A percentile compares a stretch with the other conserved stretches of the same genome.
Evolutionary conservation across 2,797 vertebrate species (phyloP).

Genomic region (Saxicola maurus): DNA sequence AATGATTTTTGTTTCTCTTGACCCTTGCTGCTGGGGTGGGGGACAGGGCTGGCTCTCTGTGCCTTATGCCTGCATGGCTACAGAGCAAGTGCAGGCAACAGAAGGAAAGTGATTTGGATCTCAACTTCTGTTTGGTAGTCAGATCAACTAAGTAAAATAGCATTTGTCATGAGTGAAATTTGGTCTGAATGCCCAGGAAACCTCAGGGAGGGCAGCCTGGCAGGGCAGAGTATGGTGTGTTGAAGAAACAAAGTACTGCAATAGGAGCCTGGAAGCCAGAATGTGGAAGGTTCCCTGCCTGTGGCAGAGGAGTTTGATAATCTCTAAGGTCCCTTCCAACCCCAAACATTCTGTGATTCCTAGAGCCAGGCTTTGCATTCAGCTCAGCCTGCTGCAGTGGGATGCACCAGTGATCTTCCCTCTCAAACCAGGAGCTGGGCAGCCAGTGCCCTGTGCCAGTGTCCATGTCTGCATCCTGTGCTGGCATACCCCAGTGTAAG

Average conservation of each 20-base stretch:
- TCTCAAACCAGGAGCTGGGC: background rate
- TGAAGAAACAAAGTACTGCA: background rate
- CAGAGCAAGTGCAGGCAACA: background rate
- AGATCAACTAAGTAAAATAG: background rate
- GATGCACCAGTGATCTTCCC: background rate
- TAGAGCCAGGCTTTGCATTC: background rate
- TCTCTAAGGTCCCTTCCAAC: background rate
- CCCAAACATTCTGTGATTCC: background rate
- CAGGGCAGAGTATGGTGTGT: background rate
- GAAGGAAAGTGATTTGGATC: background rate
- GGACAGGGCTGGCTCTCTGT: background rate
- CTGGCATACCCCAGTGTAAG: background rate
- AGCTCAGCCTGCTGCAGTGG: fast-evolving
- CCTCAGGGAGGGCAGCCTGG: background rate
- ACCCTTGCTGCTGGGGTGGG: background rate
- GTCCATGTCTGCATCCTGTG: background rate
- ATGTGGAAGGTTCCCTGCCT: background rate
- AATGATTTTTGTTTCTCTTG: background rate
- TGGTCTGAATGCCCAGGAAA: background rate
- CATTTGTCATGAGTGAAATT: background rate
- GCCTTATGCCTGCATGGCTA: background rate
- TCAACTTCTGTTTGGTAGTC: background rate
- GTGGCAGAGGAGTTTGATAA: background rate
- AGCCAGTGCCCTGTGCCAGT: fast-evolving
- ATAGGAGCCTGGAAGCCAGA: background rate